phyloP scores from a whole-genome alignment of 2,797 vertebrate genomes.

The Myotis findleyi region DNA sequence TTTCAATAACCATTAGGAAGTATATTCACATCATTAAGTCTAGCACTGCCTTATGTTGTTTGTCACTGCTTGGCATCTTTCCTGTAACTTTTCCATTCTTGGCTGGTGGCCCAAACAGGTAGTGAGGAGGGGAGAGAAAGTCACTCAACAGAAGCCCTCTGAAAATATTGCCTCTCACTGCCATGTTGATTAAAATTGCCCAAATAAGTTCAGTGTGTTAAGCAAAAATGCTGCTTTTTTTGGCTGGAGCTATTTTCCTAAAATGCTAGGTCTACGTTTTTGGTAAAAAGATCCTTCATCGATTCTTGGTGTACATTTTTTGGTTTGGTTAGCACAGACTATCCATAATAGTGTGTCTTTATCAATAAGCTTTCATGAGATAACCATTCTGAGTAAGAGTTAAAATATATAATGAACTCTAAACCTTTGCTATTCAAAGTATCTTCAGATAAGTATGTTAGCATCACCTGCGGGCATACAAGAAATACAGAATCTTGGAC shows the following conservation, averaged over 20 bases:
- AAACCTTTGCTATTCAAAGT: not conserved
- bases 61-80: slow-evolving; percentile 10
- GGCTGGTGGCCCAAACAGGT: slow-evolving; percentile 11
- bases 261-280: slow-evolving; percentile 18
- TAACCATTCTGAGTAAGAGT: not conserved
- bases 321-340: not conserved
- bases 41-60: not conserved
- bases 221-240: not conserved
- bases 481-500: not conserved
- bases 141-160: not conserved
- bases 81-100: not conserved
- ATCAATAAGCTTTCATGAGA: not conserved
- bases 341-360: not conserved
- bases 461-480: not conserved
- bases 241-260: slow-evolving; percentile 15
- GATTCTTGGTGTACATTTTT: not conserved
- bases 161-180: not conserved
- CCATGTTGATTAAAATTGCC: not conserved
- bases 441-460: not conserved
- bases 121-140: not conserved
- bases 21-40: slow-evolving; percentile 21
- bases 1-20: slow-evolving; percentile 31
- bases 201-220: not conserved
- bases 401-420: not conserved
- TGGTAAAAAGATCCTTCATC: not conserved